Evolutionary conservation across 1,140 invertebrate species (phyloP).

Genomic region (Pentalonia nigronervosa): DNA sequence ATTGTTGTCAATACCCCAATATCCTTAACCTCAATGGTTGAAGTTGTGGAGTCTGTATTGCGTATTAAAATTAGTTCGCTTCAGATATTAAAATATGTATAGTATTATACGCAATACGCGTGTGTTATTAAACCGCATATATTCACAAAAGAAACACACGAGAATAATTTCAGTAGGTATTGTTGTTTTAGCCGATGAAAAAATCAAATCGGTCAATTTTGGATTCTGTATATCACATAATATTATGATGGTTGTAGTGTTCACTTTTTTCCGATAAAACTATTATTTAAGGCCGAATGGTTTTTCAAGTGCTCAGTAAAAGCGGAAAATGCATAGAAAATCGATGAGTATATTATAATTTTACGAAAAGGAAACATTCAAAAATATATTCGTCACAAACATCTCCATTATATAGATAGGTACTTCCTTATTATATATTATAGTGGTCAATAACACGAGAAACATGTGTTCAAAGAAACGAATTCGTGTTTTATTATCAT

Average conservation of each 20-base stretch:
- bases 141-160: not conserved
- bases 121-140: not conserved
- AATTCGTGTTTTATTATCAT: not conserved
- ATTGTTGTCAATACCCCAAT: conserved; percentile 17
- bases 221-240: not conserved
- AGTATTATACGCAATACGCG: not conserved
- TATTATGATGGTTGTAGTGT: not conserved
- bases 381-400: not conserved
- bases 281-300: not conserved
- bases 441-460: not conserved
- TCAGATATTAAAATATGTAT: not conserved
- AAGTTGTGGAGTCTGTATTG: not conserved
- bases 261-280: not conserved
- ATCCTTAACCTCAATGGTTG: conserved; percentile 16
- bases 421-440: not conserved
- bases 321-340: not conserved
- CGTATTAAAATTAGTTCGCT: not conserved
- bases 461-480: not conserved
- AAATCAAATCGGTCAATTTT: not conserved
- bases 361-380: not conserved
- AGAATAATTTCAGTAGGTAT: not conserved
- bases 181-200: not conserved
- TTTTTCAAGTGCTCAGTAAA: not conserved
- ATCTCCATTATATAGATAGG: not conserved
- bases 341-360: not conserved